Evolutionary conservation across 2,113 vertebrate species (phyloP), one percentile per base, ranked within the genome.

Genomic region (Alces alces): DNA sequence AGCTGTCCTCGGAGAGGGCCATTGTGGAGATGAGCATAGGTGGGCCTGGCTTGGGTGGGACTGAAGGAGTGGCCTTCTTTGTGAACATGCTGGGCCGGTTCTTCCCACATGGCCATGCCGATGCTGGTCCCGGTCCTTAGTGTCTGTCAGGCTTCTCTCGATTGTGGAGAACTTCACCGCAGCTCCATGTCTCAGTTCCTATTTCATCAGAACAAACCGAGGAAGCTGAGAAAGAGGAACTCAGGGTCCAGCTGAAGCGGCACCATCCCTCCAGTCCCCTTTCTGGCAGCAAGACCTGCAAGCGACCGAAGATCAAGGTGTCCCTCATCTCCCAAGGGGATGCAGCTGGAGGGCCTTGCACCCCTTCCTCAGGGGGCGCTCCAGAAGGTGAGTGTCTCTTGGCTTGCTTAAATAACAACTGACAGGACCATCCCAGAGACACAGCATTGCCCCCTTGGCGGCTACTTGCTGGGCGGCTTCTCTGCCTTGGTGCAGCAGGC

Each of bases 241-340:
- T 97, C 33, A 98, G 99, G 28, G 54, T 97, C 61, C 99, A 99
- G 89, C 99, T 99, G 98, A 99, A 99, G 99, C 99, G 99, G 89
- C 99, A 99, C 15, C 99, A 99, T 94, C 98, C 99, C 2, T 99
- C 99, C 5, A 99, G 99, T 98, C 99, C 99, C 50, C 99, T 99
- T 13, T 98, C 79, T n/a, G 98, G 99, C 83, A 94, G 95, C 97
- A 99, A 99, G 97, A n/a, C 99, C 52, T 99, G 99, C 97, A 99
- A 99, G 98, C 98, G 99, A 96, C 99, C 99, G 47, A 99, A 99
- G 99, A 99, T 99, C 98, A 99, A 99, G 98, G 99, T 99, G 98
- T 99, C 99, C 97, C 99, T 99, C 78, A 99, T 99, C 88, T 99
- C 99, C 76, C 99, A 99, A 73, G 99, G 99, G 7, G 99, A 99